Evolutionary conservation across 2,888 invertebrate species (phyloP), one percentile per base, ranked within the genome.

Genomic region (Nezara viridula): DNA sequence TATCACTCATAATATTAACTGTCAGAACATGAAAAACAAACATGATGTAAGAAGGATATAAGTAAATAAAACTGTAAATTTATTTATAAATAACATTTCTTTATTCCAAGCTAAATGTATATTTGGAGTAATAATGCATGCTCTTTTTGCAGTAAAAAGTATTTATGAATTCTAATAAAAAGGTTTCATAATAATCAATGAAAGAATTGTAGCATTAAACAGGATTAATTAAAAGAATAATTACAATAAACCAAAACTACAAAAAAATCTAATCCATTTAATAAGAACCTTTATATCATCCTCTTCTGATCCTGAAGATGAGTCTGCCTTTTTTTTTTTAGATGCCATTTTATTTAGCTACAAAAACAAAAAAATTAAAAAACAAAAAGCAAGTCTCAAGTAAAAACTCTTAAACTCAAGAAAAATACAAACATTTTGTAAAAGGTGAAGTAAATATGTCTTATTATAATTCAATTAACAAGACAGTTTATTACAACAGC

Each of bases 321-420:
- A 66, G 32, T 66, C 66, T 66, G 66, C 66, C 32, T 66, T 66
- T 66, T 66, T 66, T 32, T 66, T 66, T 66, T 19, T 66, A 66
- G 66, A 66, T 66, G 66, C 66, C 66, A 66, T 66, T 32, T 16
- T 32, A 32, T 66, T 66, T 66, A 66, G 16, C 66, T 66, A 32
- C 12, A 66, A 66, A 66, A 66, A 66, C 19, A 66, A 32, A 66
- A 6, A 32, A 16, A 66, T 32, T 66, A 32, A 66, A 32, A n/a
- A n/a, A 66, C 19, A 16, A 66, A 66, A 32, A 10, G 19, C 4
- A n/a, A n/a, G 6, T 32, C 32, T 66, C 0, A 32, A 66, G 32
- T 10, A 19, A 14, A 27, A 32, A 66, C 19, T 32, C 32, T 16
- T 5, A 4, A 2, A 32, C 6, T 66, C 6, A 16, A 66, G 0